These are phyloP conservation scores for Melieria picta DNA, from an alignment of 2,888 invertebrate species.

Conservation along the genomic window DNA sequence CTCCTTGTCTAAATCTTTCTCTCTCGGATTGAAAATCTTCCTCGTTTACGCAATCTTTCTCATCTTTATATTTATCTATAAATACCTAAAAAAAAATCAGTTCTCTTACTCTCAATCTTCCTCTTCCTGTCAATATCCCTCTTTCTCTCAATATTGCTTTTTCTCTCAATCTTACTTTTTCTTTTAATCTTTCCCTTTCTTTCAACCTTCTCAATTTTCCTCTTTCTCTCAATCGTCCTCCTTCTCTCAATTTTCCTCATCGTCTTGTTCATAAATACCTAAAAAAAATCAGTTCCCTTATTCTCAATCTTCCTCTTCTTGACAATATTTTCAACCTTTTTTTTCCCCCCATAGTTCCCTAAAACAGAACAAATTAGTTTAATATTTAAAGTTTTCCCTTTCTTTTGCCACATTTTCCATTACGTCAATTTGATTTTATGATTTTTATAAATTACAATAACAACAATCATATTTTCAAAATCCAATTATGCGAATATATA, in stretches of 20 bases:
- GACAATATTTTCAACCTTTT: not conserved
- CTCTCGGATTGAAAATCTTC: too few relatives aligned
- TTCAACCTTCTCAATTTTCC: not conserved
- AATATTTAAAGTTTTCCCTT: not conserved
- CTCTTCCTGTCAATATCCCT: not conserved
- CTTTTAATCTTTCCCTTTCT: not conserved
- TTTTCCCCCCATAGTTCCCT: not conserved
- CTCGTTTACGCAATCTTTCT: not conserved
- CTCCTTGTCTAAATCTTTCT: too few relatives aligned
- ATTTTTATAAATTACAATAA: not conserved
- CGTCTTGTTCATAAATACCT: too few relatives aligned
- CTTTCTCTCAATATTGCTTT: not conserved
- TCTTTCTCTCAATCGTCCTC: not conserved
- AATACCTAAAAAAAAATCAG: not conserved
- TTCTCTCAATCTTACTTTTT: not conserved
- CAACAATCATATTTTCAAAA: not conserved
- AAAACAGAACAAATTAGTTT: not conserved
- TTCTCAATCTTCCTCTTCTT: not conserved
- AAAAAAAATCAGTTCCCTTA: not conserved
- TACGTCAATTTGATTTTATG: not conserved
- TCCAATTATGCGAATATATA: not conserved
- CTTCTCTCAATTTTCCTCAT: not conserved
- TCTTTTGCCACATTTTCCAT: not conserved
- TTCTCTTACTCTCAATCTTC: not conserved
- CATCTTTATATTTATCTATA: too few relatives aligned